phyloP scores from a whole-genome alignment of 2,113 vertebrate species.

The Paedocypris sp. region DNA sequence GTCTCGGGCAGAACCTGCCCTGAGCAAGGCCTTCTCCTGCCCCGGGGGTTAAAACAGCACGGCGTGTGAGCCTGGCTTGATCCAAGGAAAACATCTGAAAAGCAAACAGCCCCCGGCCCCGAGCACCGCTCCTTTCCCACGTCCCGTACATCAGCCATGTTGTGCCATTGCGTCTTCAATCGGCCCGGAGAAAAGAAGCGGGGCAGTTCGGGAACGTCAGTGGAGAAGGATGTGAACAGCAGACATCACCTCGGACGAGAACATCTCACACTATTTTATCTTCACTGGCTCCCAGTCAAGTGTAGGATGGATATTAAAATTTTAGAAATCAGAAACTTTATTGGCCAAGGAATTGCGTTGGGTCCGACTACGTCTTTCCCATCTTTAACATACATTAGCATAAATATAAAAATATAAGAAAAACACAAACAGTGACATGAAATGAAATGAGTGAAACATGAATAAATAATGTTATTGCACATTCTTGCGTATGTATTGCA shows the following conservation, averaged over 20 bases:
- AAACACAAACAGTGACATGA: no score
- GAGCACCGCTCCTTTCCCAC: constrained; percentile 19
- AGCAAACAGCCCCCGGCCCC: constrained; percentile 21
- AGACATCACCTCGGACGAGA: not conserved
- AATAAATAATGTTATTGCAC: no score
- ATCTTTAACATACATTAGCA: no score
- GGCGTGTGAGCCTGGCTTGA: constrained; percentile 28
- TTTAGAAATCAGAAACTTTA: no score
- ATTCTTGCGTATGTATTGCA: no score
- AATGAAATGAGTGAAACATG: no score
- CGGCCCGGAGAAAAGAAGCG: not conserved
- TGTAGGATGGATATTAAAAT: no score
- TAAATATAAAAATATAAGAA: no score
- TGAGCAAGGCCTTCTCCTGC: constrained; percentile 19
- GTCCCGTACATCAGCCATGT: constrained; percentile 8
- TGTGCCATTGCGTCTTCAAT: not conserved
- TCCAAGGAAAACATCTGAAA: constrained; percentile 45
- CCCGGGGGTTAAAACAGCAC: constrained; percentile 48
- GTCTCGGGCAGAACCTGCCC: constrained; percentile 20
- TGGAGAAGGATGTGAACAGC: not conserved
- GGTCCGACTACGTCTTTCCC: no score
- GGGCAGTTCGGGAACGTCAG: not conserved
- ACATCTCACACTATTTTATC: no score
- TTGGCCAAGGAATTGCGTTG: no score
- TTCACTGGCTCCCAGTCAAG: no score